Conservation (phyloP, 2,888 invertebrate genomes). For the Muscina levida region DNA sequence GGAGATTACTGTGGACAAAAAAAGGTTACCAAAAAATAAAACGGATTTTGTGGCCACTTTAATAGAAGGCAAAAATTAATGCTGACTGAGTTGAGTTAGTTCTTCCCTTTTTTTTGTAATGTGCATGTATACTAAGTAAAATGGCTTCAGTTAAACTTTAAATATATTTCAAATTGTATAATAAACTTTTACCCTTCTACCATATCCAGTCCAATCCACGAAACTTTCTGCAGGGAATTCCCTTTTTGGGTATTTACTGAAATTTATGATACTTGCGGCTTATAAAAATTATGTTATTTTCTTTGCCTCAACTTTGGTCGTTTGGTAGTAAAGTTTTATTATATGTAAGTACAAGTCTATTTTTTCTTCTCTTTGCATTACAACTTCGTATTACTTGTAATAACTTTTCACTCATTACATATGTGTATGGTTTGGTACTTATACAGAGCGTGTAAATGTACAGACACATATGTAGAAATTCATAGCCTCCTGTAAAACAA, state of each 20-base stretch:
- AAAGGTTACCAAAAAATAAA: slow-evolving; percentile 39
- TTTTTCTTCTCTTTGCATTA: neutral
- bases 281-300: slow-evolving; percentile 43
- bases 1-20: slow-evolving; percentile 48
- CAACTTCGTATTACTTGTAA: slow-evolving; percentile 45
- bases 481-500: too few species aligned
- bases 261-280: slow-evolving; percentile 49
- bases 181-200: slow-evolving; percentile 22
- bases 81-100: slow-evolving; percentile 40
- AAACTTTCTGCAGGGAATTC: neutral
- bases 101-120: slow-evolving; percentile 17
- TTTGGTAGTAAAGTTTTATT: slow-evolving; percentile 49
- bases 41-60: slow-evolving; percentile 59
- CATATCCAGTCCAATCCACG: neutral
- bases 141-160: too few species aligned
- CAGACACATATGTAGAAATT: too few species aligned
- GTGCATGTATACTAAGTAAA: too few species aligned
- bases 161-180: slow-evolving; percentile 36
- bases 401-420: slow-evolving; percentile 49
- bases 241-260: slow-evolving; percentile 25
- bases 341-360: neutral
- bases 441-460: neutral
- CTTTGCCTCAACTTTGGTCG: slow-evolving; percentile 41
- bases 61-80: slow-evolving; percentile 49
- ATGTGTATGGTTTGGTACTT: slow-evolving; percentile 39